A percentile compares a stretch with the other conserved stretches of the same genome.
phyloP scores from a whole-genome alignment of 2,797 vertebrate genomes.

The Chiloscyllium punctatum region DNA sequence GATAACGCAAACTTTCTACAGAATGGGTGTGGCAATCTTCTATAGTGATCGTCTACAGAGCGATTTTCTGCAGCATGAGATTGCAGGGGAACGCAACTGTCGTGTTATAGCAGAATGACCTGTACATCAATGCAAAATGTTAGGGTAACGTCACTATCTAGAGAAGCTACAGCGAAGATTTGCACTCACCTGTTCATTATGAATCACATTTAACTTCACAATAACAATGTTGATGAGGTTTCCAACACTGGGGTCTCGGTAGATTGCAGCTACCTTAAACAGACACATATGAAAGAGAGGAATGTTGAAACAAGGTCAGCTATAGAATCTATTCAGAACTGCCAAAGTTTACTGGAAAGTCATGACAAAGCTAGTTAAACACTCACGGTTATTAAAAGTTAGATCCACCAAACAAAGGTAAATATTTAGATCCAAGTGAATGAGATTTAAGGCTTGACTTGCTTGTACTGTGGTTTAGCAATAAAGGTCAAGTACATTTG shows the following conservation, averaged over 20 bases:
- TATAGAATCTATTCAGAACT: background rate
- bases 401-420: background rate
- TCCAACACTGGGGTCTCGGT: conserved; percentile 89
- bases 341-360: background rate
- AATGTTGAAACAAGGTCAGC: background rate
- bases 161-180: background rate
- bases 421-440: background rate
- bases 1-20: too few relatives aligned
- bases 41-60: too few relatives aligned
- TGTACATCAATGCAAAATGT: background rate
- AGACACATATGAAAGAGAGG: conserved; percentile 45
- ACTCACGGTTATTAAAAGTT: too few relatives aligned
- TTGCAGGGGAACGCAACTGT: too few relatives aligned
- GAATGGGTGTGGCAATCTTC: too few relatives aligned
- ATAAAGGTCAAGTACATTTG: background rate
- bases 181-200: conserved; percentile 83
- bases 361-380: background rate
- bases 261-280: conserved; percentile 88
- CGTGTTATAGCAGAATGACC: too few relatives aligned
- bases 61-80: too few relatives aligned
- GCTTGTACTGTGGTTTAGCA: background rate
- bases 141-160: too few relatives aligned
- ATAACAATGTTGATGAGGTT: conserved; percentile 94
- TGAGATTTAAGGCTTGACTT: background rate
- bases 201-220: conserved; percentile 84